Evolutionary conservation across 1,140 invertebrate species (phyloP), one percentile per base, ranked within the genome.

Genomic region (Anastrepha obliqua): DNA sequence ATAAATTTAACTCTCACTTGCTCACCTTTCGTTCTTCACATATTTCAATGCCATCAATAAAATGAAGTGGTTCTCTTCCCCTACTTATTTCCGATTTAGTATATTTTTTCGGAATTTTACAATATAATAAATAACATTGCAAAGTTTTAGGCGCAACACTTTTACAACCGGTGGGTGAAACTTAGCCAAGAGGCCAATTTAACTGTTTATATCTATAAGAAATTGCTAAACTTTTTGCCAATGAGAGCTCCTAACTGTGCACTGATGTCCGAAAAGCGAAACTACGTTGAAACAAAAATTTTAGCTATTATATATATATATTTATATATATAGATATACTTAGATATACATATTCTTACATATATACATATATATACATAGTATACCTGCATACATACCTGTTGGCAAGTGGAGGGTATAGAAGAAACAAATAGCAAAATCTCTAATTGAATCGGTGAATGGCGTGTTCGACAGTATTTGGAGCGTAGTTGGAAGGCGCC

Each of bases 61-160:
- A 29, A 29, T 29, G 11, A 55, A 6, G 51, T 55, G 51, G 11
- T 2, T 55, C 51, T 11, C 51, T 55, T 55, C 6, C 6, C 51
- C 11, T 55, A 55, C 51, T 8, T 2, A 55, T 11, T 55, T 3
- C 11, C 51, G 51, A 55, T 55, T 55, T 55, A 55, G 11, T 3
- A 11, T 1, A 8, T 11, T 55, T 55, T 0, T 6, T 55, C 11
- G n/a, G 29, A 39, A 29, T 39, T 65, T 29, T 11, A n/a, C 64
- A 65, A 65, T 65, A 65, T 67, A 42, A 67, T 64, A 64, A 20
- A 64, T 64, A 67, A 67, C 13, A 29, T 67, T 42, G 8, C n/a
- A 13, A 67, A 42, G n/a, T 42, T 67, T 3, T 11, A 7, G 20
- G 29, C 7, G 64, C 6, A 65, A 65, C 64, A 8, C 64, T 65